Evolutionary conservation across 2,888 invertebrate species (phyloP).

Genomic region (Schizaphis graminum): DNA sequence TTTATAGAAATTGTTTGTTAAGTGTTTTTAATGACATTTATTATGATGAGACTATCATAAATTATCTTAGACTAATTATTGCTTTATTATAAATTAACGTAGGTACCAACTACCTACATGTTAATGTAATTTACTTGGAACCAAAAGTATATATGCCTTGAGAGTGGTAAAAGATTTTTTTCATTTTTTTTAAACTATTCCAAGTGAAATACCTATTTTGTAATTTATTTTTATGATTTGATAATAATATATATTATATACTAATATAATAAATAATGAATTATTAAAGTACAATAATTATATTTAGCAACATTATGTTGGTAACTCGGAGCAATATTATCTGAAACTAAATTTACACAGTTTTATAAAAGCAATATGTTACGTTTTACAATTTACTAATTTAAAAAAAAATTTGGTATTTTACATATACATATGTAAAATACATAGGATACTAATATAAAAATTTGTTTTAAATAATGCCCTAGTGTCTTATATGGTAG

Average conservation of each 20-base stretch:
- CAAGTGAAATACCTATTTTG: neutral
- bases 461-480: neutral
- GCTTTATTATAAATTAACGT: neutral
- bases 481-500: neutral
- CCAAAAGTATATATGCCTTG: neutral
- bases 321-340: neutral
- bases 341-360: neutral
- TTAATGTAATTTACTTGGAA: neutral
- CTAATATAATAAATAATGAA: neutral
- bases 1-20: neutral
- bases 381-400: neutral
- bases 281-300: neutral
- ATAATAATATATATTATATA: too few relatives aligned
- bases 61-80: neutral
- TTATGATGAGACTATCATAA: neutral
- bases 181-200: neutral
- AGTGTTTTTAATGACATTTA: neutral
- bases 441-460: neutral
- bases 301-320: neutral
- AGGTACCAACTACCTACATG: too few relatives aligned
- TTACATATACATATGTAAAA: neutral
- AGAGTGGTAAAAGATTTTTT: neutral
- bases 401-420: neutral
- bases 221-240: neutral
- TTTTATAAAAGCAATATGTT: neutral